These are phyloP conservation scores for Lamellibrachia luymesi DNA, from an alignment of 1,140 invertebrate genomes.

Conservation along the genomic window DNA sequence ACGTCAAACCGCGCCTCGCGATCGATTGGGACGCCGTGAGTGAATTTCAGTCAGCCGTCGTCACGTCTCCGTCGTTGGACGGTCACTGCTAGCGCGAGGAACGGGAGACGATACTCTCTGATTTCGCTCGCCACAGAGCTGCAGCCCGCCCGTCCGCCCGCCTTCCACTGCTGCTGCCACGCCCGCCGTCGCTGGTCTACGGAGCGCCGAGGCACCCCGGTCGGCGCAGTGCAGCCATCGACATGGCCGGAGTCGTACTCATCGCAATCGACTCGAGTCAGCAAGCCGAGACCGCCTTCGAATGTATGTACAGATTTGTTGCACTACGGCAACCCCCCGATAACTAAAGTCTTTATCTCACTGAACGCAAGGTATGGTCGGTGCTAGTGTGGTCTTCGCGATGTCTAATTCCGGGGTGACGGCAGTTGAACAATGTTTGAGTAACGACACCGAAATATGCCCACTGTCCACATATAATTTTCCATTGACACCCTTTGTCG, in stretches of 20 bases:
- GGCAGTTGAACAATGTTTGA: background rate
- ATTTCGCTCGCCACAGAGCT: background rate
- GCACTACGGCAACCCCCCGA: background rate
- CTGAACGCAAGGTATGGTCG: background rate
- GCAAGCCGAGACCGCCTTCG: constrained; percentile 13
- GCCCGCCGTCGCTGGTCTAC: background rate
- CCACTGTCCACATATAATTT: too few species aligned
- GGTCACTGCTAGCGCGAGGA: background rate
- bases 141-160: background rate
- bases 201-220: background rate
- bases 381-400: background rate
- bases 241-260: constrained; percentile 10
- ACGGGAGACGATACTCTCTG: background rate
- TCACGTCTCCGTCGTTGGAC: background rate
- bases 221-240: background rate
- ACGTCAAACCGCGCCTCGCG: background rate
- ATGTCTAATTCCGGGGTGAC: background rate
- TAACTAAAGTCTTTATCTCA: background rate
- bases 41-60: background rate
- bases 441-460: too few species aligned
- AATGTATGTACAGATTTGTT: background rate
- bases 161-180: too few species aligned
- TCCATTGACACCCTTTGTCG: too few species aligned
- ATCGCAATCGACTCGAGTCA: constrained; percentile 17
- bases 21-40: background rate